These are phyloP conservation scores for Atherinosoma microstoma DNA, from an alignment of 2,797 vertebrate genomes.

Conservation along the genomic window DNA sequence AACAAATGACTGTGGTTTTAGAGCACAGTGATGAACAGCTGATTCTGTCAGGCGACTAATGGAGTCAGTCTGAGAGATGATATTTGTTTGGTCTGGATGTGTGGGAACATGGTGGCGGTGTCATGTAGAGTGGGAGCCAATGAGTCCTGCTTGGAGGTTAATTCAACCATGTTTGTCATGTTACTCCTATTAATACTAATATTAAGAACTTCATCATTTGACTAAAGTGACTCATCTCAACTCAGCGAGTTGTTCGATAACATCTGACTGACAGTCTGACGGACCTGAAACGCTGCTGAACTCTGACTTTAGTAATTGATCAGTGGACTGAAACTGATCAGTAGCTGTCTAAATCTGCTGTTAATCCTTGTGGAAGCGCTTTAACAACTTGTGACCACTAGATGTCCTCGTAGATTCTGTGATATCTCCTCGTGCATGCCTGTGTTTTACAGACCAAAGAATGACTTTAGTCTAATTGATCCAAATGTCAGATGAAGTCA, in stretches of 20 bases:
- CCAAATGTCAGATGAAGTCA: not conserved
- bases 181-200: not conserved
- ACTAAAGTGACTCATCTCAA: not conserved
- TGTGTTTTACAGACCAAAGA: not conserved
- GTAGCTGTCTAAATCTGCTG: not conserved
- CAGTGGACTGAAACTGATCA: not conserved
- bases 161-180: no score
- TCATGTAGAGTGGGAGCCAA: no score
- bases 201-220: no score
- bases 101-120: no score
- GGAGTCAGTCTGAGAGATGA: no score
- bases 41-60: no score
- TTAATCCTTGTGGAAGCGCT: not conserved
- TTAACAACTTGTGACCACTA: conserved; percentile 40
- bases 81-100: no score
- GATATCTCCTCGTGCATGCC: not conserved
- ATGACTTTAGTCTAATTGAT: not conserved
- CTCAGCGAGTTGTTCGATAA: not conserved
- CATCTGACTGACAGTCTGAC: no score
- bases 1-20: not conserved
- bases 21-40: no score
- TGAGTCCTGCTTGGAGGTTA: no score
- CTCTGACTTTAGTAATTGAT: not conserved
- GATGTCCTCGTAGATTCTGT: conserved; percentile 23
- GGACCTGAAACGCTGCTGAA: not conserved